phyloP scores from a whole-genome alignment of 2,888 invertebrate species.

The Drosophila lacicola region DNA sequence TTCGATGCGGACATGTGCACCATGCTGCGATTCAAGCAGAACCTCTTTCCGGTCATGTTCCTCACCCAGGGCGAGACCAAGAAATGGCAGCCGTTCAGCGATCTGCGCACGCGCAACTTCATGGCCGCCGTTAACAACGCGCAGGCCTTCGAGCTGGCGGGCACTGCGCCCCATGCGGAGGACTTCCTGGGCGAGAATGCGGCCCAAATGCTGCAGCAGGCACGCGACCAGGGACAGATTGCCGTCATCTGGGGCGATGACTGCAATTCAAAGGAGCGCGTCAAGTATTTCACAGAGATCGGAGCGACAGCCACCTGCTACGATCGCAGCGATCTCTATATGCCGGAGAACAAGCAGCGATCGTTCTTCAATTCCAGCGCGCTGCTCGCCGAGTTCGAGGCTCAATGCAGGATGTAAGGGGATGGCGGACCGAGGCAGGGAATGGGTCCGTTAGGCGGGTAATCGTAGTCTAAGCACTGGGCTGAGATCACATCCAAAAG shows the following conservation, averaged over 20 bases:
- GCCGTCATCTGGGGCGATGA: constrained; percentile 99
- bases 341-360: constrained; percentile 71
- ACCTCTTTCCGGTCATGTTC: constrained; percentile 98
- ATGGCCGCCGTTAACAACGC: constrained; percentile 93
- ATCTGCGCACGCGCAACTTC: constrained; percentile 92
- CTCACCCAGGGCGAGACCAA: constrained; percentile 86
- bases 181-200: constrained; percentile 91
- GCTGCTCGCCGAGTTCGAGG: constrained; percentile 74
- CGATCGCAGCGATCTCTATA: constrained; percentile 91
- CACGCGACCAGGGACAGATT: constrained; percentile 92
- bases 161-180: constrained; percentile 96
- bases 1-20: constrained; percentile 98
- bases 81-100: constrained; percentile 90
- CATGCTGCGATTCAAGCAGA: constrained; percentile 97
- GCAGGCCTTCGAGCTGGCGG: constrained; percentile 92
- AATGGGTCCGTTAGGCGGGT: constrained; percentile 30
- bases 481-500: constrained; percentile 12
- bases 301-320: constrained; percentile 98
- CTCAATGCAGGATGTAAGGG: constrained; percentile 64
- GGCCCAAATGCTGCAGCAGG: constrained; percentile 89
- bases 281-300: constrained; percentile 93
- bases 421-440: background rate
- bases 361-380: constrained; percentile 78
- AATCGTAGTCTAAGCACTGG: constrained; percentile 30
- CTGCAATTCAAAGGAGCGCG: constrained; percentile 93